Percentiles rank a stretch among this genome's conserved stretches.
Evolutionary conservation across 2,888 invertebrate genomes (phyloP).

Genomic region (Drosophila melanosoma): DNA sequence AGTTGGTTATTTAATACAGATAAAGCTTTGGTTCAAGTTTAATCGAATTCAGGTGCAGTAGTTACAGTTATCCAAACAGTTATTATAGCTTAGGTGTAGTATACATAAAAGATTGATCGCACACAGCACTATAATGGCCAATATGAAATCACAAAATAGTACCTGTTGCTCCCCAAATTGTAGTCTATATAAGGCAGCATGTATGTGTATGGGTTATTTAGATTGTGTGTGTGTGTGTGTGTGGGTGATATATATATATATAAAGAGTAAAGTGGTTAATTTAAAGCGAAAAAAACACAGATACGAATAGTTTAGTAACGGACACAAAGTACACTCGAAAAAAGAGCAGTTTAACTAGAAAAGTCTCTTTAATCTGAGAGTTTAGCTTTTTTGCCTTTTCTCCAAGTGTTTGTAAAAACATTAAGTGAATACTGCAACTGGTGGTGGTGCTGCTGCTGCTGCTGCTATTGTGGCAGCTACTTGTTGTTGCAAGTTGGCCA

Average conservation of each 20-base stretch:
- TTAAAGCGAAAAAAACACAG: constrained; percentile 30
- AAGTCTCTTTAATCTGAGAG: not conserved
- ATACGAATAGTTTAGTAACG: constrained; percentile 48
- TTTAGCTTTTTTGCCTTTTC: not conserved
- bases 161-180: constrained; percentile 85
- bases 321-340: constrained; percentile 26
- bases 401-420: constrained; percentile 5
- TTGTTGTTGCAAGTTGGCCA: constrained; percentile 58
- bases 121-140: constrained; percentile 85
- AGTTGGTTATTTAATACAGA: constrained; percentile 40
- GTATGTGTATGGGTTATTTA: constrained; percentile 7
- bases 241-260: constrained; percentile 26
- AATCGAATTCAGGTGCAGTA: constrained; percentile 74
- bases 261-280: constrained; percentile 42
- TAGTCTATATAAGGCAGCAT: constrained; percentile 73
- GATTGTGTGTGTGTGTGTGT: constrained; percentile 4
- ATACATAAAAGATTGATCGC: constrained; percentile 85
- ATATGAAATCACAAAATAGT: constrained; percentile 85
- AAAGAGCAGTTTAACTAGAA: not conserved
- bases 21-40: constrained; percentile 33
- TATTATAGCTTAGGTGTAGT: constrained; percentile 84
- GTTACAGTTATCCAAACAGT: constrained; percentile 82
- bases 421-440: constrained; percentile 28
- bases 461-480: constrained; percentile 57
- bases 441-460: constrained; percentile 26